Conservation (phyloP, 2,888 invertebrate genomes). For the Melipona beecheii region DNA sequence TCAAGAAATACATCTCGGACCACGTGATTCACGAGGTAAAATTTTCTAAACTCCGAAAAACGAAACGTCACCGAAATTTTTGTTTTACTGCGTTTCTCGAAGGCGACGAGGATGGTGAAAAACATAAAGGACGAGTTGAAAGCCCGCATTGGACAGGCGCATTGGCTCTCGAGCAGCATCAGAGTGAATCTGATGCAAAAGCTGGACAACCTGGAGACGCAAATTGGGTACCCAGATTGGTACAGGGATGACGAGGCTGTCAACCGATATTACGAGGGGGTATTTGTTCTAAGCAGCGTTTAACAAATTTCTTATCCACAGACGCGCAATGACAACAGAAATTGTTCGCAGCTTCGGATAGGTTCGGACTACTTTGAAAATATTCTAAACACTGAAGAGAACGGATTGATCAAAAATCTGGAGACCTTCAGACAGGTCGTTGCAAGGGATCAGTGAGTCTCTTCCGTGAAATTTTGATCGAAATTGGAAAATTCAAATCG, state of each 20-base stretch:
- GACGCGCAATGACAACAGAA: background rate
- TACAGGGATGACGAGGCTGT: conserved; percentile 58
- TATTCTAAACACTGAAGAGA: conserved; percentile 49
- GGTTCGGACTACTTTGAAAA: conserved; percentile 62
- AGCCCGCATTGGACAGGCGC: conserved; percentile 40
- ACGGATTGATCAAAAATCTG: conserved; percentile 19
- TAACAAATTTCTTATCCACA: background rate
- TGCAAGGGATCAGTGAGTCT: conserved; percentile 40
- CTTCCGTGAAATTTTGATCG: background rate
- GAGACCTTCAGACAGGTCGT: conserved; percentile 2
- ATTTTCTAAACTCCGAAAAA: background rate
- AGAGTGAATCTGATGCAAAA: conserved; percentile 52
- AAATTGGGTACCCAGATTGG: conserved; percentile 66
- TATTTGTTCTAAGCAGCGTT: conserved; percentile 5
- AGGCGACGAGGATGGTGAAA: conserved; percentile 56
- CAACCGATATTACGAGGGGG: conserved; percentile 54
- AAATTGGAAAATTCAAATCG: background rate
- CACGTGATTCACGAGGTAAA: conserved; percentile 41
- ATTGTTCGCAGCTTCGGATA: conserved; percentile 49
- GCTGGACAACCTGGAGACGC: conserved; percentile 36
- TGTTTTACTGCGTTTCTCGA: background rate
- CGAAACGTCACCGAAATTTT: no score
- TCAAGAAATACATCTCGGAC: conserved; percentile 51
- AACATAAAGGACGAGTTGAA: conserved; percentile 51
- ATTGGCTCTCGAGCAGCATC: conserved; percentile 51